Percentiles rank a stretch among this genome's conserved stretches.
Conservation (phyloP, 2,888 invertebrate species). For the Matsumyia berberina region DNA sequence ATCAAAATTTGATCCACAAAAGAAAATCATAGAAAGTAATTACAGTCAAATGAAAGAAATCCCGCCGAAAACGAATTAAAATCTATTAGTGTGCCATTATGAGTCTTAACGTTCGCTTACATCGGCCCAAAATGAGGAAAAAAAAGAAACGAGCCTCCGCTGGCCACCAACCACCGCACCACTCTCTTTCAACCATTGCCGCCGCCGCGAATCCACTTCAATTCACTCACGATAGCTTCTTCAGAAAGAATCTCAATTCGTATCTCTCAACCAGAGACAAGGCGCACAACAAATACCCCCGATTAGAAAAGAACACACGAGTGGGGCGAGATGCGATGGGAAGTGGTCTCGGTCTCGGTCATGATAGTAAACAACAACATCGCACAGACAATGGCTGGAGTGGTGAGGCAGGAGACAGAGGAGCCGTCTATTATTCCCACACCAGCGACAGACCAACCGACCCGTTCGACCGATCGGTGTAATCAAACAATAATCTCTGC, state of each 20-base stretch:
- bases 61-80: constrained; percentile 58
- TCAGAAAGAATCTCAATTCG: constrained; percentile 39
- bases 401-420: constrained; percentile 16
- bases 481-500: constrained; percentile 84
- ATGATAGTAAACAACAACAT: constrained; percentile 28
- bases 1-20: constrained; percentile 15
- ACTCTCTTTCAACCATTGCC: not conserved
- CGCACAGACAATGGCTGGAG: constrained; percentile 19
- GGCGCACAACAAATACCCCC: constrained; percentile 25
- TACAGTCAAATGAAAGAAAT: constrained; percentile 48
- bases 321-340: not conserved
- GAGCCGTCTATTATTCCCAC: constrained; percentile 70
- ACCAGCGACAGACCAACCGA: constrained; percentile 38
- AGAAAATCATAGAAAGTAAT: constrained; percentile 32
- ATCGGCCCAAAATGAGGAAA: not conserved
- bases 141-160: not conserved
- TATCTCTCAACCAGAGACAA: constrained; percentile 40
- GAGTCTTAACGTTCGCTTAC: constrained; percentile 21
- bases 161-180: not conserved
- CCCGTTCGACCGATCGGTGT: constrained; percentile 79
- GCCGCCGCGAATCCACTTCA: constrained; percentile 37
- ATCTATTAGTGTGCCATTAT: constrained; percentile 53
- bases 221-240: constrained; percentile 38
- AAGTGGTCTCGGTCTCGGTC: constrained; percentile 1
- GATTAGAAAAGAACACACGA: constrained; percentile 57